Evolutionary conservation across 2,797 vertebrate species (phyloP).

Genomic region (Chrysocyon brachyurus): DNA sequence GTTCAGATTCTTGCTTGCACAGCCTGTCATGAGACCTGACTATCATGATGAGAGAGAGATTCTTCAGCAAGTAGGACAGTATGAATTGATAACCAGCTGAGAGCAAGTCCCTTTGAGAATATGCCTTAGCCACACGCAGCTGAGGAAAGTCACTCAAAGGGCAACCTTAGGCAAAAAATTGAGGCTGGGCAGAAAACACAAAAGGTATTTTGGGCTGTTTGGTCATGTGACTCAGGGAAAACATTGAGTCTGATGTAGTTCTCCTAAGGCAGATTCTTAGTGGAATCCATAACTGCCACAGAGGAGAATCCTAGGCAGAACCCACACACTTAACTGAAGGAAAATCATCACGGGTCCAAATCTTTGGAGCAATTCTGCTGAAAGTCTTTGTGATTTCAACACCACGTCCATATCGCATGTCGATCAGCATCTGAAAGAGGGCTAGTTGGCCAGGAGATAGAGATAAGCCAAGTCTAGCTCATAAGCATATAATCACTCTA

Average conservation of each 20-base stretch:
- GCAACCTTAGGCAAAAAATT: neutral
- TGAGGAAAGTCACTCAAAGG: neutral
- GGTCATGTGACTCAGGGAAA: neutral
- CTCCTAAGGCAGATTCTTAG: neutral
- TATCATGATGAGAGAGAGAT: neutral
- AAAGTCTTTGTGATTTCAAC: neutral
- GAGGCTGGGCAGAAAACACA: neutral
- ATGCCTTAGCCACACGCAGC: accelerated
- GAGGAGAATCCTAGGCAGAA: neutral
- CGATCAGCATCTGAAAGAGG: neutral
- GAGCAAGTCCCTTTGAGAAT: neutral
- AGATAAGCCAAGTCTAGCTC: neutral
- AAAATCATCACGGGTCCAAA: neutral
- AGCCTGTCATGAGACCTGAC: accelerated
- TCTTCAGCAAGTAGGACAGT: neutral
- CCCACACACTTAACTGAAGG: neutral
- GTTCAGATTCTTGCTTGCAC: neutral
- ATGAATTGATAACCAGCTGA: neutral
- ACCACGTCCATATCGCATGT: neutral
- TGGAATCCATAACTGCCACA: neutral
- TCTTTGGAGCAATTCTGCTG: neutral
- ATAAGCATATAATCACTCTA: neutral
- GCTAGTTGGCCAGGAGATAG: neutral
- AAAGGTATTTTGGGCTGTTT: neutral
- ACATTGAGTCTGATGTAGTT: neutral